Base-by-base conservation (phyloP, 2,113 vertebrate genomes). In the Perca fluviatilis region DNA sequence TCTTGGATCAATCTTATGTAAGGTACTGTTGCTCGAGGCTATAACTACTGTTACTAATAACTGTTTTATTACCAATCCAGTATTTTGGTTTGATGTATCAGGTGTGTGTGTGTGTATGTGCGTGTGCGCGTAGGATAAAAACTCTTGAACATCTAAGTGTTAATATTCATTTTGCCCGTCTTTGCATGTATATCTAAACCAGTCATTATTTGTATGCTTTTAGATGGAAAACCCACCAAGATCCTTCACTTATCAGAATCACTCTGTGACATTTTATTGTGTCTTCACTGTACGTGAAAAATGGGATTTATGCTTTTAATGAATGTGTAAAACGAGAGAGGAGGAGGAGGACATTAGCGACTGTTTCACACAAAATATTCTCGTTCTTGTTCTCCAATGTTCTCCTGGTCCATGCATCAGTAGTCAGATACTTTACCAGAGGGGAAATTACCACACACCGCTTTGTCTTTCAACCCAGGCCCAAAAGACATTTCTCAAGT, bases 401-500 rank as follows among this genome's bases (percentile, higher is more conserved):
- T 30, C 19, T 51, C 61, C 74, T 64, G 61, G 65, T 78, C 18
- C 36, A 50, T 68, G 27, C 57, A 61, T 75, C 61, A 78, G 23
- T 21, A 65, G 46, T 71, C 16, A 23, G 61, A 76, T 60, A 30
- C 65, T 66, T 30, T 53, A 27, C 51, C 77, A 30, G 53, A 63
- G 23, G 75, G 83, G 83, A 88, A 80, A 88, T 73, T 61, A 77
- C 77, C 64, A 30, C 76, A 50, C 79, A 69, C 73, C 27, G 53
- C 57, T 77, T 80, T 49, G 33, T 75, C 65, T 80, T 82, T 80
- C 57, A 89, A 53, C 64, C 12, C 23, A 43, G 72, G n/a, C 67
- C 25, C 56, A 78, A 43, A 68, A 84, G 21, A 71, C 86, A 80
- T 80, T 9, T 80, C 76, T 74, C 84, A 49, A 33, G 78, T 67